Evolutionary conservation across 2,113 vertebrate genomes (phyloP), one percentile per base, ranked within the genome.

Genomic region (Chroicocephalus ridibundus): DNA sequence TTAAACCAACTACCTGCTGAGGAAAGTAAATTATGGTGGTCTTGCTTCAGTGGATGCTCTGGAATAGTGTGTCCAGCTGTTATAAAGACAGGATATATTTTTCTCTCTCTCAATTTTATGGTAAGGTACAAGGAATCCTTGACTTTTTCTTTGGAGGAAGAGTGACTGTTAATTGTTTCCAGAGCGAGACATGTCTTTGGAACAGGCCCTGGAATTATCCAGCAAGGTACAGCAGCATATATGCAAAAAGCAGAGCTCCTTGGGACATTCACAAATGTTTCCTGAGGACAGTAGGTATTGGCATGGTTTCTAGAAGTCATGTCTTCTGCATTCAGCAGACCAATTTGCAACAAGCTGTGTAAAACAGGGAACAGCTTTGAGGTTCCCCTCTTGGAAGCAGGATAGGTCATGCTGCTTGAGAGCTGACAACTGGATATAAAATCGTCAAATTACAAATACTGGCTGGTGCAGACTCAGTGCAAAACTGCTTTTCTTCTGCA

Each of bases 121-220:
- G 71, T 46, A 57, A 87, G 40, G 49, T 54, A 38, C 13, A 55
- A 95, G 61, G 38, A 86, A 92, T 51, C 51, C 25, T 11, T 80
- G 49, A 15, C 1, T 55, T 2, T 49, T 71, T 55, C 8, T 40
- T 55, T 61, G 9, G 69, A 92, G 47, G 42, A 70, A 89, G 51
- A 71, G 32, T 27, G 36, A 26, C 58, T 66, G 60, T 49, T 94
- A 86, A 82, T 95, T 89, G 42, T 81, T 94, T 96, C 94, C 93
- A 86, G 88, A 86, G 55, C 3, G 0, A 51, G 64, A 36, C 25
- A 9, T 15, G 25, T 21, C 52, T 95, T 76, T 95, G 96, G 83
- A 97, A 65, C 47, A 34, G n/a, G 26, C 32, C 2, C 1, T 96
- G 94, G 91, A 94, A 96, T 96, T 49, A 93, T 65, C 36, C 40